Base-by-base conservation (phyloP, 1,140 invertebrate species). In the Zaprionus taronus region DNA sequence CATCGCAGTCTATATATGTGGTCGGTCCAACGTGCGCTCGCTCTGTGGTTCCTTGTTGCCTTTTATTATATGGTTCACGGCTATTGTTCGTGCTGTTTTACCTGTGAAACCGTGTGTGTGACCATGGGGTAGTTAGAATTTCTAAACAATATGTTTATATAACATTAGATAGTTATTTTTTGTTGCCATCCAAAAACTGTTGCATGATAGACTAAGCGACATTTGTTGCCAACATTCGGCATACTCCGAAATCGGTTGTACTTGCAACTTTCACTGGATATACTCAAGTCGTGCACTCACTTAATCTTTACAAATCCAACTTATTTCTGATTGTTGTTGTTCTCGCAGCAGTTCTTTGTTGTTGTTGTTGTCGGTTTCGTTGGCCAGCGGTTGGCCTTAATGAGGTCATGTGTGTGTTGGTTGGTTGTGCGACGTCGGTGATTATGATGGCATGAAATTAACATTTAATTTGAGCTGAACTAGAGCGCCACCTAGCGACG, bases 391-490 rank as follows among this genome's bases (percentile, higher is more conserved):
- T 89, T 89, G 81, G 85, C 78, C 84, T 89, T 89, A 89, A 89
- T 89, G 84, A 89, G 84, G 84, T 89, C 84, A 89, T 87, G 78
- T 87, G 84, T 80, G 81, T 84, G 67, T 71, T 28, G 56, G 61
- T 65, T 65, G 41, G 62, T 53, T 67, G 64, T 77, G 75, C 65
- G 74, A 83, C 74, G 65, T 68, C 76, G 80, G 84, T 89, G 84
- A 89, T 89, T 89, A 89, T 89, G 84, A 89, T 89, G 84, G 85
- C 84, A 89, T 89, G 84, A 89, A 89, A 89, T 89, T 90, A 89
- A 89, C 84, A 89, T 89, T 89, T 89, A 89, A 89, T 89, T 89
- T 89, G 85, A 89, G 84, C 80, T 80, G 83, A 87, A 83, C 72
- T 80, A 77, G 75, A 68, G 72, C 78, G 83, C 66, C 83, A 83